Evolutionary conservation across 2,888 invertebrate species (phyloP), one percentile per base, ranked within the genome.

Genomic region (Homarus gammarus): DNA sequence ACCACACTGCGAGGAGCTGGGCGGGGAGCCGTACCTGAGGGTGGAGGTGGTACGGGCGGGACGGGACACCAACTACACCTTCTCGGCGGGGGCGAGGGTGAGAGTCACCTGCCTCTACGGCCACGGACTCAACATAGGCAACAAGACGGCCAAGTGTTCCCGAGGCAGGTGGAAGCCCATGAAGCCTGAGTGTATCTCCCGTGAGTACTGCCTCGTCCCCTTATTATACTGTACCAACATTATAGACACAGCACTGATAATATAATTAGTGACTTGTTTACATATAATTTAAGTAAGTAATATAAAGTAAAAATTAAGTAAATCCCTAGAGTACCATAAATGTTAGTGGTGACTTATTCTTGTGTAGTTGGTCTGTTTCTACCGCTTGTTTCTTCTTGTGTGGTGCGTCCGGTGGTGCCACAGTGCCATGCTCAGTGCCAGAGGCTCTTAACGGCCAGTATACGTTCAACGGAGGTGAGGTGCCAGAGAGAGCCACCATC

Each of bases 121-220:
- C 3, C 97, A 97, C 93, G 96, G 96, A 15, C 94, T 96, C 2
- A 97, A 97, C 93, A 94, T 97, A 91, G 96, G 96, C 88, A 97
- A 97, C 93, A 95, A 95, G 2, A 97, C 97, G 0, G 96, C 96
- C 0, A 96, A 96, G 93, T 98, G 98, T 93, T 96, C 96, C 2
- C 33, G 84, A 3, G 98, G 98, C 0, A 95, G 96, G 92, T 98
- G 98, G 98, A 96, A 96, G 93, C 97, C 97, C 0, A 95, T 95
- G 91, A 96, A 96, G 92, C 98, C 98, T 0, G 95, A 95, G 93
- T 98, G 98, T 94, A 95, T 96, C 93, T 96, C 97, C 93, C 95
- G 91, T 91, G 72, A 88, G 91, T 91, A 33, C 31, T 27, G 6
- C 56, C 44, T n/a, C n/a, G n/a, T n/a, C n/a, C n/a, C n/a, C n/a